Evolutionary conservation across 2,888 invertebrate genomes (phyloP).

Genomic region (Drosophila meridionalis): DNA sequence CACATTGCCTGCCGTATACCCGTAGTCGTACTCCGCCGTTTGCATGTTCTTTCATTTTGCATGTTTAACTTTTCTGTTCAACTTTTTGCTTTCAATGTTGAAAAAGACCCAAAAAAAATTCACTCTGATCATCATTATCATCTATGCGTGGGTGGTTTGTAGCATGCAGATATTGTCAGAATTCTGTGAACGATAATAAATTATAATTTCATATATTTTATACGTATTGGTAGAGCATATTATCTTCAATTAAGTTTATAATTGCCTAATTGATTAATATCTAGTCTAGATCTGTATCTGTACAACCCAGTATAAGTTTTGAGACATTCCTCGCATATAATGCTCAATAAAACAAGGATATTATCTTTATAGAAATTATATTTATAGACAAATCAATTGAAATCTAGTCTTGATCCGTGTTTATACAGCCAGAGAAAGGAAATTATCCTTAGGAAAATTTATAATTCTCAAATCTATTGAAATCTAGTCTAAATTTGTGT

Average conservation of each 20-base stretch:
- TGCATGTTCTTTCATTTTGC: conserved; percentile 60
- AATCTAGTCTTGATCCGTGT: too few relatives aligned
- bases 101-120: conserved; percentile 46
- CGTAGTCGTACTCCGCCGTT: conserved; percentile 12
- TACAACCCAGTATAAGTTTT: too few relatives aligned
- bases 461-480: not conserved
- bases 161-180: not conserved
- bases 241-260: too few relatives aligned
- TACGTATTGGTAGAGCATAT: too few relatives aligned
- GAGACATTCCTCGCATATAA: too few relatives aligned
- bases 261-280: too few relatives aligned
- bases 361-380: too few relatives aligned
- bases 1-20: conserved; percentile 26
- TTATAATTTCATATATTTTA: not conserved
- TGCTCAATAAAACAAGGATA: too few relatives aligned
- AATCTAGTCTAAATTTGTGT: not conserved
- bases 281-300: too few relatives aligned
- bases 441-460: not conserved
- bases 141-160: conserved; percentile 20
- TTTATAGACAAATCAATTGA: too few relatives aligned
- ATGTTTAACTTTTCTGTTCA: conserved; percentile 55
- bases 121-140: conserved; percentile 12
- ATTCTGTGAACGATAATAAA: too few relatives aligned
- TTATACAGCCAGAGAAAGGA: too few relatives aligned
- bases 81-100: conserved; percentile 48